phyloP scores from a whole-genome alignment of 2,797 vertebrate genomes.

The Linurgus olivaceus region DNA sequence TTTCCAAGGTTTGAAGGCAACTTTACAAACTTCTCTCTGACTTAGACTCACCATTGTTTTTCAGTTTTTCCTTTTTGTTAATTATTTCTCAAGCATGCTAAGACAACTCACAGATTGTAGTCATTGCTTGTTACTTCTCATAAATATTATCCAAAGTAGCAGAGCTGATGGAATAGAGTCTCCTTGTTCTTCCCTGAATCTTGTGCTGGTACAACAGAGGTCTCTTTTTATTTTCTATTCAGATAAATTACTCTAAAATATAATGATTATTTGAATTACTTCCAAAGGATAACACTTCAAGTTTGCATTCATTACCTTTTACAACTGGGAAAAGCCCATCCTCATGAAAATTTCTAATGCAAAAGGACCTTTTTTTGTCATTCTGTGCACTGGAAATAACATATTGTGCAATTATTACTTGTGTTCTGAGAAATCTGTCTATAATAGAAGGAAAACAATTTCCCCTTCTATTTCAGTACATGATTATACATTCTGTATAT shows the following conservation, averaged over 20 bases:
- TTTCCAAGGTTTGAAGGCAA: not conserved
- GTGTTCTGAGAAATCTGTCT: not conserved
- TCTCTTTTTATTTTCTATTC: not conserved
- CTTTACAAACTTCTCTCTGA: not conserved
- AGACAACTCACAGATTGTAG: fast-evolving
- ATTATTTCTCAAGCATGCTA: not conserved
- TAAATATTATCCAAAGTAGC: not conserved
- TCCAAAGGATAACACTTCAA: not conserved
- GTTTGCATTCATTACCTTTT: not conserved
- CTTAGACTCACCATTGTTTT: not conserved
- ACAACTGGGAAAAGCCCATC: not conserved
- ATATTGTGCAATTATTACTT: not conserved
- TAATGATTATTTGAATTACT: not conserved
- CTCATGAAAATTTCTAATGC: not conserved
- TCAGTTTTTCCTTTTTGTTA: not conserved
- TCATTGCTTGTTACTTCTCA: not conserved
- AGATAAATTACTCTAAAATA: not conserved
- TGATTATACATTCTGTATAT: not conserved
- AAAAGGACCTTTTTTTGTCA: not conserved
- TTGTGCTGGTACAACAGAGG: not conserved
- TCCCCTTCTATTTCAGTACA: not conserved
- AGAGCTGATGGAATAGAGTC: not conserved
- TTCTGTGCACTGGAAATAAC: not conserved
- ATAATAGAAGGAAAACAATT: not conserved
- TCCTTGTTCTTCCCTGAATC: not conserved